Conservation (phyloP, 2,888 invertebrate genomes). For the Lissonota sp. region DNA sequence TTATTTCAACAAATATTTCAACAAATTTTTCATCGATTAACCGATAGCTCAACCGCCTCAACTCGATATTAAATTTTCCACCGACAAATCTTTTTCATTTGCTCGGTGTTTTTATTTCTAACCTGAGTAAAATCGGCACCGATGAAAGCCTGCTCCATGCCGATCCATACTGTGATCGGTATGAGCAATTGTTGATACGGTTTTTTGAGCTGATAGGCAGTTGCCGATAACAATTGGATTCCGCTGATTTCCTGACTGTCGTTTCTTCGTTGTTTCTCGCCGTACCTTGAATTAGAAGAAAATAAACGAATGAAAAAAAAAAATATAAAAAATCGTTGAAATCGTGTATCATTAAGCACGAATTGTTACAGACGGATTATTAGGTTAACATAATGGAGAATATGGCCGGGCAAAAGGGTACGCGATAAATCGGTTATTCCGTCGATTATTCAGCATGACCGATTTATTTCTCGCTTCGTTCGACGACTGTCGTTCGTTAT, state of each 20-base stretch:
- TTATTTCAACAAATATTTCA: too few relatives aligned
- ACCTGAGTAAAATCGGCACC: constrained; percentile 96
- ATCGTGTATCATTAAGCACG: constrained; percentile 1
- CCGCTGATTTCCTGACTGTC: constrained; percentile 92
- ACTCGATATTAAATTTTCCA: too few relatives aligned
- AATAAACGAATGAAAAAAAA: constrained; percentile 31
- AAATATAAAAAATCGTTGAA: constrained; percentile 1
- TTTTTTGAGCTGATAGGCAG: constrained; percentile 95
- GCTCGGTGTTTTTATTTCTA: constrained; percentile 61
- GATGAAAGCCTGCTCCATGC: constrained; percentile 98
- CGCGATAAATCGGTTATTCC: background rate
- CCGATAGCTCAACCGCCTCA: too few relatives aligned
- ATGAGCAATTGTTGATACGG: constrained; percentile 96
- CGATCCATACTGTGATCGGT: constrained; percentile 98
- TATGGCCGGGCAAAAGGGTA: background rate
- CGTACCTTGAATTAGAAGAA: constrained; percentile 87
- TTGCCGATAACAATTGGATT: constrained; percentile 93
- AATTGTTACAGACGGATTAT: background rate
- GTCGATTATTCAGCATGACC: constrained; percentile 21
- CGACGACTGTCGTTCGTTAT: background rate
- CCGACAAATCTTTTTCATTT: too few relatives aligned
- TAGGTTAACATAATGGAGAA: background rate
- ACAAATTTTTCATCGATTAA: too few relatives aligned
- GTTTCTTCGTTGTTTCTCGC: constrained; percentile 91
- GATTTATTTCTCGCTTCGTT: too few relatives aligned